These are phyloP conservation scores for Zaprionus bogoriensis DNA, from an alignment of 2,888 invertebrate genomes.

Conservation along the genomic window DNA sequence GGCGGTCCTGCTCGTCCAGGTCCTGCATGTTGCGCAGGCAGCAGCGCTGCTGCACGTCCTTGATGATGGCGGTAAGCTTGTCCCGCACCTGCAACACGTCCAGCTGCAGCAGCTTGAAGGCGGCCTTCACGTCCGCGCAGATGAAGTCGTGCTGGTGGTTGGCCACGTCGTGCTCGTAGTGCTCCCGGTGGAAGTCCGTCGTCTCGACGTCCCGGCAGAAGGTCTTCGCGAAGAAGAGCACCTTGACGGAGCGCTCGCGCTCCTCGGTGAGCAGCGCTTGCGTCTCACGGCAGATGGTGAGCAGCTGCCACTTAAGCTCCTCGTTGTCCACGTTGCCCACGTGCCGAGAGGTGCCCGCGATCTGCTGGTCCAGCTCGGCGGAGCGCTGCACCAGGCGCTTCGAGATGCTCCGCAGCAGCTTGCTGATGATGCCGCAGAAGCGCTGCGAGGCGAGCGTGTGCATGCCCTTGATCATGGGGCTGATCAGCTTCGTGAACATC, in stretches of 20 bases:
- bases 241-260: constrained; percentile 90
- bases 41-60: constrained; percentile 80
- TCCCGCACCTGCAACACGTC: constrained; percentile 81
- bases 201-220: constrained; percentile 87
- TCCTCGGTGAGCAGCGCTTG: constrained; percentile 91
- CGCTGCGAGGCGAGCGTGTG: constrained; percentile 89
- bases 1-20: constrained; percentile 69
- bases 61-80: constrained; percentile 82
- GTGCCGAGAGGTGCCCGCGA: constrained; percentile 76
- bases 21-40: constrained; percentile 77
- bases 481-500: constrained; percentile 91
- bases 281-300: constrained; percentile 88
- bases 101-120: constrained; percentile 85
- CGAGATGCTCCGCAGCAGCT: constrained; percentile 83
- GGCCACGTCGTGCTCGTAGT: constrained; percentile 81
- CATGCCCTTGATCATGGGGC: constrained; percentile 90
- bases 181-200: constrained; percentile 83
- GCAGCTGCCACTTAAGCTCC: constrained; percentile 81
- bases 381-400: constrained; percentile 83
- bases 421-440: constrained; percentile 87
- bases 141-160: constrained; percentile 83
- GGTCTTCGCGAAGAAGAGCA: constrained; percentile 91
- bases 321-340: constrained; percentile 74
- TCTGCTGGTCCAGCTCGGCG: constrained; percentile 82
- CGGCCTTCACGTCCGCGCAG: constrained; percentile 85